These are phyloP conservation scores for Lucilia sericata DNA, from an alignment of 1,140 invertebrate genomes.

Conservation along the genomic window DNA sequence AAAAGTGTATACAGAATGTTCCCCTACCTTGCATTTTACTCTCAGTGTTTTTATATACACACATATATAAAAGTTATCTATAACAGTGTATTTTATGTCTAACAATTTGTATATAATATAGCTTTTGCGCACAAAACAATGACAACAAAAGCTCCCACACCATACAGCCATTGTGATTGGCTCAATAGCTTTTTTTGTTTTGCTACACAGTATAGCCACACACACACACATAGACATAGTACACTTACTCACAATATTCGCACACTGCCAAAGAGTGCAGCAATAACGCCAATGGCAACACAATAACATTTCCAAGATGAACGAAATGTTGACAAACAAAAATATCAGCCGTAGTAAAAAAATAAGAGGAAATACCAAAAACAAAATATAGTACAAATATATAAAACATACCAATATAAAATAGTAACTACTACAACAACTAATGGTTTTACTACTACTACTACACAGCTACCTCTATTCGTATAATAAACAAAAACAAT, in stretches of 20 bases:
- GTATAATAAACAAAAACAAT: not conserved
- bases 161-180: constrained; percentile 40
- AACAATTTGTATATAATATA: not conserved
- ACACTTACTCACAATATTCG: not conserved
- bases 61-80: not conserved
- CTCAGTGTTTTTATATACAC: not conserved
- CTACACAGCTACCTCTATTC: no score
- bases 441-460: no score
- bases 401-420: no score
- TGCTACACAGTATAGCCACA: not conserved
- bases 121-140: constrained; percentile 42
- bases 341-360: not conserved
- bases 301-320: constrained; percentile 31
- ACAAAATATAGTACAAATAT: not conserved
- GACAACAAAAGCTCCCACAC: constrained; percentile 34
- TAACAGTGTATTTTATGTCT: not conserved
- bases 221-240: not conserved
- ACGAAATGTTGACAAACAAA: not conserved
- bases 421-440: not conserved
- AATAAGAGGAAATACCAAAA: not conserved
- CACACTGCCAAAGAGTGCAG: constrained; percentile 34
- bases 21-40: no score
- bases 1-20: not conserved
- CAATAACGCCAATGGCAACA: constrained; percentile 39
- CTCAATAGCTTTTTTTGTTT: not conserved